Evolutionary conservation across 2,888 invertebrate genomes (phyloP).

Genomic region (Nebria brevicollis): DNA sequence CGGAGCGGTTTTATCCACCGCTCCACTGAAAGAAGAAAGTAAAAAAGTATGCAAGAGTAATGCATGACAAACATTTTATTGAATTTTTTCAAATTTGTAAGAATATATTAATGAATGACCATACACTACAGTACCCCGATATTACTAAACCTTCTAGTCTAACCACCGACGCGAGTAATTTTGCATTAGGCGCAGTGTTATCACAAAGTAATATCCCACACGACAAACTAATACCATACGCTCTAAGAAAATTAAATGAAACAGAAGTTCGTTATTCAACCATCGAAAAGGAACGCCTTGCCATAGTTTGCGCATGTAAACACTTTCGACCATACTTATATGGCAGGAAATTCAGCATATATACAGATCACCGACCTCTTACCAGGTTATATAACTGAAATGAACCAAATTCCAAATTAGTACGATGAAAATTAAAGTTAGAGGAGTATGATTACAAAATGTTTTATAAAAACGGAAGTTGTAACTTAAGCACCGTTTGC

Average conservation of each 20-base stretch:
- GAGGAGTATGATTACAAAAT: slow-evolving; percentile 52
- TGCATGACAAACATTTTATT: slow-evolving; percentile 40
- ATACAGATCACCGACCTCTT: slow-evolving; percentile 58
- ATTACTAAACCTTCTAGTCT: slow-evolving; percentile 53
- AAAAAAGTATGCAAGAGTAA: too few relatives aligned
- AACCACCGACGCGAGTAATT: slow-evolving; percentile 53
- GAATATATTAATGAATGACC: slow-evolving; percentile 46
- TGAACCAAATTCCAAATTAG: slow-evolving; percentile 57
- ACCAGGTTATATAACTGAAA: slow-evolving; percentile 56
- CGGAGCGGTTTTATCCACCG: too few relatives aligned
- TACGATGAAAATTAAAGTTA: slow-evolving; percentile 55
- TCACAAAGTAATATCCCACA: slow-evolving; percentile 48
- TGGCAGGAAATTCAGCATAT: slow-evolving; percentile 55
- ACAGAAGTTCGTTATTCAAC: slow-evolving; percentile 48
- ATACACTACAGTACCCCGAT: too few relatives aligned
- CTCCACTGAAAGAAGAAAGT: too few relatives aligned
- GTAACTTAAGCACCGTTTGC: slow-evolving; percentile 5
- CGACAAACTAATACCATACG: slow-evolving; percentile 36
- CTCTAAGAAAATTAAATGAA: slow-evolving; percentile 48
- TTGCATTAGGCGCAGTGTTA: slow-evolving; percentile 53
- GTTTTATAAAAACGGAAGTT: slow-evolving; percentile 34
- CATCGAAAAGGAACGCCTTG: slow-evolving; percentile 51
- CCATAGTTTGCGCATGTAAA: slow-evolving; percentile 50
- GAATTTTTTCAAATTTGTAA: slow-evolving; percentile 47
- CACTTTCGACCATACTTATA: slow-evolving; percentile 51